Percentiles rank a stretch among this genome's conserved stretches.
Conservation (phyloP, 2,888 invertebrate species). For the Trileptium ribeirensis region DNA sequence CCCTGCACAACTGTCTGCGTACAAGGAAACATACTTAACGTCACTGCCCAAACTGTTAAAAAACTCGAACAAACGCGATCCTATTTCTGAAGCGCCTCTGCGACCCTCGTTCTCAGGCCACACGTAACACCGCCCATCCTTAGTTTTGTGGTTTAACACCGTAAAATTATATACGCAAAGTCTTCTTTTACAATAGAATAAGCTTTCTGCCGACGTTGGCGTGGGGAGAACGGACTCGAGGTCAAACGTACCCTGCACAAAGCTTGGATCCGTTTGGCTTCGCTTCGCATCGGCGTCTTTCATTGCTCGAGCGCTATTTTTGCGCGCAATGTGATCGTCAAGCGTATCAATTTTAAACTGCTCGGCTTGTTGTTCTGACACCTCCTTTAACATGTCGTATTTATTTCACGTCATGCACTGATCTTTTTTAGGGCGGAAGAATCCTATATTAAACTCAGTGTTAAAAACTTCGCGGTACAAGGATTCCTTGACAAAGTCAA, state of each 20-base stretch:
- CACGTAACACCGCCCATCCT: slow-evolving; percentile 16
- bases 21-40: neutral
- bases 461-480: slow-evolving; percentile 3
- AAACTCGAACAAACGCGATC: slow-evolving; percentile 11
- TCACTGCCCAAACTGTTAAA: neutral
- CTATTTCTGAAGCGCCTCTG: neutral
- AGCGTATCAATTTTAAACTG: neutral
- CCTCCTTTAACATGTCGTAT: neutral
- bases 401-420: slow-evolving; percentile 5
- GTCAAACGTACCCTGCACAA: slow-evolving; percentile 9
- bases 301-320: neutral
- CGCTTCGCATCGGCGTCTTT: neutral
- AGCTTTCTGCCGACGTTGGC: slow-evolving; percentile 2
- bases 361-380: neutral
- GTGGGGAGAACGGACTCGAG: slow-evolving; percentile 16
- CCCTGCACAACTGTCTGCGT: slow-evolving; percentile 18
- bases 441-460: slow-evolving; percentile 18
- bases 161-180: slow-evolving; percentile 23
- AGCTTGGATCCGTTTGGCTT: neutral
- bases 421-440: slow-evolving; percentile 19
- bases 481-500: too few relatives aligned
- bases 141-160: neutral
- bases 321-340: neutral
- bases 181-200: slow-evolving; percentile 20
- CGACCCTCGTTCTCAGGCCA: slow-evolving; percentile 18